Evolutionary conservation across 2,888 invertebrate species (phyloP), one percentile per base, ranked within the genome.

Genomic region (Ligdia adustata): DNA sequence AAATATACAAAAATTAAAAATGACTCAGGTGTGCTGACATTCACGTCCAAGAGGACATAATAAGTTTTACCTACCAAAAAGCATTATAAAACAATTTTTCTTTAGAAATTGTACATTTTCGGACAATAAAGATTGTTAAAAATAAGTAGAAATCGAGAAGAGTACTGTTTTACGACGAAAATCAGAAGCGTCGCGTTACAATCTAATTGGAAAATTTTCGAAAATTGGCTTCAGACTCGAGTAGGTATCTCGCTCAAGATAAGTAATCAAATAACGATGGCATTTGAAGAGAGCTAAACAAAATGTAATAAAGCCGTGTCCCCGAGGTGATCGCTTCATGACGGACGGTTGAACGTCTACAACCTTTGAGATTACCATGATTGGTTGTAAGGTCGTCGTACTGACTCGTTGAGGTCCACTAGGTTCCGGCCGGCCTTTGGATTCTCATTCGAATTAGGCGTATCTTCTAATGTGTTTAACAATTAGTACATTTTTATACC

Each of bases 271-370:
- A 47, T 41, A 24, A 32, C 5, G 28, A 29, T 16, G 29, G 28
- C 39, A 39, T 33, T 45, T 29, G 45, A 9, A 29, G 7, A 41
- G 31, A 46, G 32, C 35, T 45, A 46, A 64, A 64, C 57, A 60
- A 56, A 63, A 60, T 65, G 61, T 65, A 62, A 64, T 69, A 67
- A 63, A 60, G 31, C 55, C 51, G 55, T 60, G 55, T 61, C 64
- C 62, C 56, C 48, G 55, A 65, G 65, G 66, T 68, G 62, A 68
- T 71, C 67, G 67, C 66, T 75, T 72, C 63, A 61, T 66, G 64
- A 63, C 64, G 69, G 66, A 64, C 63, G 63, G 51, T 66, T 69
- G 73, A 75, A 74, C 68, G 70, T 68, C 69, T 75, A 61, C 64
- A 71, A 72, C 71, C 69, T 71, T 67, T 22, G 22, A 22, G 22